Evolutionary conservation across 1,140 invertebrate genomes (phyloP), one percentile per base, ranked within the genome.

Genomic region (Drosophila littoralis): DNA sequence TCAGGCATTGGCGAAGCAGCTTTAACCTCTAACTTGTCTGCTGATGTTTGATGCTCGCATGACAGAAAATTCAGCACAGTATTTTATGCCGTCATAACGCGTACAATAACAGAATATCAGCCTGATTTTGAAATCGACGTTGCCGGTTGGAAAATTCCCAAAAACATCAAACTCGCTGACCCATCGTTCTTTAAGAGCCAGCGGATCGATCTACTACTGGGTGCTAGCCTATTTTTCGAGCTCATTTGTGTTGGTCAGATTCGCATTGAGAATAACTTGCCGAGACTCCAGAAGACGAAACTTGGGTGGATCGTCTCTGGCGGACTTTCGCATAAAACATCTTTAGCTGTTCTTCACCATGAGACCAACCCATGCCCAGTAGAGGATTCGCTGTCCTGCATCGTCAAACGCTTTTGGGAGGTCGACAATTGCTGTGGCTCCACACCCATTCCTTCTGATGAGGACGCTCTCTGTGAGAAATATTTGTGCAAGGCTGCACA

Each of bases 301-400:
- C 58, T 68, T 51, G 71, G 71, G 22, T 74, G 71, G 71, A 55
- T 68, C 5, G 71, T 68, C 8, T 63, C 71, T n/a, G n/a, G 43
- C 7, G 48, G 48, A 35, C 5, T 61, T 8, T 35, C 33, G 46
- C 38, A 3, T 4, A 32, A 50, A 38, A 57, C 10, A 60, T 77
- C 63, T 35, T 9, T 60, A 7, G 22, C 22, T 22, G 22, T 22
- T 22, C 22, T 22, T 22, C 2, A 22, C 22, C 1, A 22, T 22
- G 2, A 2, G 22, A 3, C 22, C 2, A 22, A 22, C 1, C 22
- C 22, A 22, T 22, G 22, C 22, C 22, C 22, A 22, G 22, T 3
- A 22, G 22, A 22, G 22, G 22, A 22, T 22, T 22, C 22, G 22
- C 1, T 22, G 1, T 22, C 22, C 22, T 22, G 22, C 22, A 22